Percentiles rank a stretch among this genome's conserved stretches.
Evolutionary conservation across 2,797 vertebrate genomes (phyloP).

Genomic region (Neostethus bicornis): DNA sequence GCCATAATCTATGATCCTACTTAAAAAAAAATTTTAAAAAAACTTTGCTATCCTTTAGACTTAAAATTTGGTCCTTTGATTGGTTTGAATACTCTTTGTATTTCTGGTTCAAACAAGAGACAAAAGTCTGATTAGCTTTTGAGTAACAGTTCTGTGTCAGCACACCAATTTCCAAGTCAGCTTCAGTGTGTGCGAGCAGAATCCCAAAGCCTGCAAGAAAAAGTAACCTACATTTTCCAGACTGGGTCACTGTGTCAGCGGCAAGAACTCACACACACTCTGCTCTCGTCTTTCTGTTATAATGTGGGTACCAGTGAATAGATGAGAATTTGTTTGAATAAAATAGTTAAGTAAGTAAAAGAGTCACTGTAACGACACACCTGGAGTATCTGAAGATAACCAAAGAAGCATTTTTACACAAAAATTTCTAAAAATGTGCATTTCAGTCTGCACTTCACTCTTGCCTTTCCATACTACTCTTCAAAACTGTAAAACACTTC

Average conservation of each 20-base stretch:
- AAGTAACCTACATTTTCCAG: slow-evolving; percentile 64
- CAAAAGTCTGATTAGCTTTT: not conserved
- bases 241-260: slow-evolving; percentile 75
- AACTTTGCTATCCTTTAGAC: not conserved
- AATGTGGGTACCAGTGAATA: not conserved
- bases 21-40: too few relatives aligned
- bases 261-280: slow-evolving; percentile 31
- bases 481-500: too few relatives aligned
- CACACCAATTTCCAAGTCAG: slow-evolving; percentile 36
- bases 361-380: slow-evolving; percentile 17
- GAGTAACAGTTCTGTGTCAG: slow-evolving; percentile 27
- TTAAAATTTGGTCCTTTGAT: not conserved
- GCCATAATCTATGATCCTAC: too few relatives aligned
- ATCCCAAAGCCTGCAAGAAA: slow-evolving; percentile 37
- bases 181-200: slow-evolving; percentile 36
- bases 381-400: slow-evolving; percentile 8
- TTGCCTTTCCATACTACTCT: slow-evolving; percentile 2
- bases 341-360: slow-evolving; percentile 31
- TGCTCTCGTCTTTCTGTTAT: slow-evolving; percentile 17
- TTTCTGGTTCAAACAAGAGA: slow-evolving; percentile 2
- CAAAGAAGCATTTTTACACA: not conserved
- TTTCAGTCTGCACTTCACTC: slow-evolving; percentile 17
- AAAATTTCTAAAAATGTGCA: slow-evolving; percentile 3
- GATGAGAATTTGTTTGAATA: slow-evolving; percentile 31
- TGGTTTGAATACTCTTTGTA: not conserved